These are phyloP conservation scores for Florisuga fusca DNA, from an alignment of 2,797 vertebrate species.

Conservation along the genomic window DNA sequence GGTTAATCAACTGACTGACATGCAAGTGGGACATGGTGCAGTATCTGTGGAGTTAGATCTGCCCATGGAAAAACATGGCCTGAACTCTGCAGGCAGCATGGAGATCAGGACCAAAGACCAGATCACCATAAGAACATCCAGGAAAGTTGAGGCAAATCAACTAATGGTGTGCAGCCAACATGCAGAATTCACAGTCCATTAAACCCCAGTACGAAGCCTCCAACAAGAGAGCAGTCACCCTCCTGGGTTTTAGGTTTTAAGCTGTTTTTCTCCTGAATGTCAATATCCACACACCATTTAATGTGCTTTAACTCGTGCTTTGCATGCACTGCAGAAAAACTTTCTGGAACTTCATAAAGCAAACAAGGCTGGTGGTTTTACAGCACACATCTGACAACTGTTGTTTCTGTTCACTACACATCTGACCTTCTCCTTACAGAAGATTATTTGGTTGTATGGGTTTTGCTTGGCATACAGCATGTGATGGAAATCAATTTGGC, in stretches of 20 bases:
- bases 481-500: not conserved
- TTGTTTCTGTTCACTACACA: fast-evolving
- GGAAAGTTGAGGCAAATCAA: not conserved
- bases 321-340: not conserved
- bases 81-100: not conserved
- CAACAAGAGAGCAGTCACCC: not conserved
- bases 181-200: not conserved
- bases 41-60: not conserved
- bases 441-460: not conserved
- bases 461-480: not conserved
- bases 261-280: not conserved
- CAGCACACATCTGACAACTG: not conserved
- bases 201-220: not conserved
- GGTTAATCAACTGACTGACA: slow-evolving; percentile 55
- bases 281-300: slow-evolving; percentile 21
- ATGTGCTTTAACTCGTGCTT: not conserved
- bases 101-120: not conserved
- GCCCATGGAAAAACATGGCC: not conserved
- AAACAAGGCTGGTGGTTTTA: not conserved
- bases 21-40: fast-evolving
- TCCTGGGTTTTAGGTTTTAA: not conserved
- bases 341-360: not conserved
- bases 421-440: not conserved
- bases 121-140: not conserved
- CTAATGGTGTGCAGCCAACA: not conserved